Conservation (phyloP, 2,888 invertebrate genomes). For the Tethea ocularis region DNA sequence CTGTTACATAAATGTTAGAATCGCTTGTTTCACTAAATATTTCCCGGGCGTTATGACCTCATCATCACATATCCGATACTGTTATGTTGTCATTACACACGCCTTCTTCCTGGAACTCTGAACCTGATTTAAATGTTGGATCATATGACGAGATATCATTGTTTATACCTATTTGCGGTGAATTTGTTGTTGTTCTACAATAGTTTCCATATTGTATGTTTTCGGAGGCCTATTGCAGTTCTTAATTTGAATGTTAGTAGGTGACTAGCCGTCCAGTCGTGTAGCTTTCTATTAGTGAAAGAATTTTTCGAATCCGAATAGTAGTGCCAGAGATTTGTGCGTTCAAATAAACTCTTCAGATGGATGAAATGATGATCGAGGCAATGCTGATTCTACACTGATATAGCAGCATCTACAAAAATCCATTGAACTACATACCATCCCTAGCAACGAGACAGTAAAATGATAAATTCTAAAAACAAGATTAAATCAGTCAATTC, state of each 20-base stretch:
- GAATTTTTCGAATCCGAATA: no score
- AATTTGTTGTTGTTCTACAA: neutral
- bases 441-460: neutral
- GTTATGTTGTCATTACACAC: conserved; percentile 41
- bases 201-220: conserved; percentile 7
- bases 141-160: conserved; percentile 28
- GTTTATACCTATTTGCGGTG: conserved; percentile 15
- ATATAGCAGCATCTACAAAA: neutral
- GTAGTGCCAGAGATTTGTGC: no score
- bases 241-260: no score
- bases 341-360: no score
- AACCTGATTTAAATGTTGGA: conserved; percentile 36
- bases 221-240: neutral
- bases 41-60: conserved; percentile 27
- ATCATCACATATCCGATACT: conserved; percentile 28
- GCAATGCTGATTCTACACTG: neutral
- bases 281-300: no score
- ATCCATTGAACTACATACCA: neutral
- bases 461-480: neutral
- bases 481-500: neutral
- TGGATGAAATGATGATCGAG: no score
- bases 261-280: no score
- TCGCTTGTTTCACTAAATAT: conserved; percentile 13
- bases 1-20: neutral
- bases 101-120: conserved; percentile 42